Evolutionary conservation across 2,113 vertebrate species (phyloP).

Genomic region (Dunckerocampus dactyliophorus): DNA sequence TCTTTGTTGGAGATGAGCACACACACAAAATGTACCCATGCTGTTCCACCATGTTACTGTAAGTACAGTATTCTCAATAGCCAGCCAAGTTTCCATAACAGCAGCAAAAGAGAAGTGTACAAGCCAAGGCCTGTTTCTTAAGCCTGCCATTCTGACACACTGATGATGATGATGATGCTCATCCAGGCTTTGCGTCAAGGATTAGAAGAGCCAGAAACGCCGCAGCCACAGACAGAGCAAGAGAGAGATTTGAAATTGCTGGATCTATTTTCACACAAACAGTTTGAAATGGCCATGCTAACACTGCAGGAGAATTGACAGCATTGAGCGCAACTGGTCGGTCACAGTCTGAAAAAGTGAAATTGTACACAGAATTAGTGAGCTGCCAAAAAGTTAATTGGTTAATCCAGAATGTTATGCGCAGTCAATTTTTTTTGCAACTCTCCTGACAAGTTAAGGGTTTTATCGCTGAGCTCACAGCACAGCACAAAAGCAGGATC

Average conservation of each 20-base stretch:
- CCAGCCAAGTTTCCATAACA: conserved; percentile 61
- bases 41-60: conserved; percentile 43
- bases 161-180: conserved; percentile 67
- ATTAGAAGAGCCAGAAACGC: conserved; percentile 65
- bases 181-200: conserved; percentile 71
- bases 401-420: conserved; percentile 35
- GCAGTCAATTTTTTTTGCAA: conserved; percentile 31
- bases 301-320: conserved; percentile 19
- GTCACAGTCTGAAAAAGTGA: conserved; percentile 21
- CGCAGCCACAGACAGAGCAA: conserved; percentile 56
- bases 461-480: conserved; percentile 38
- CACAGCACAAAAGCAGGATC: conserved; percentile 31
- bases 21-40: conserved; percentile 20
- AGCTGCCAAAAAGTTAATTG: conserved; percentile 10
- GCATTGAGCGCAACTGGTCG: conserved; percentile 4
- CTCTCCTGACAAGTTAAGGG: conserved; percentile 48
- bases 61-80: conserved; percentile 40
- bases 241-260: conserved; percentile 29
- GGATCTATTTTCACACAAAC: conserved; percentile 56
- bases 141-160: conserved; percentile 62
- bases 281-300: conserved; percentile 25
- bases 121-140: conserved; percentile 61
- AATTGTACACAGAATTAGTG: conserved; percentile 11
- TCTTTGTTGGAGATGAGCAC: neutral
- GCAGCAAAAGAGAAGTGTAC: conserved; percentile 47